Percentiles rank a stretch among this genome's conserved stretches.
phyloP scores from a whole-genome alignment of 2,113 vertebrate genomes.

The Nycticryphes semicollaris region DNA sequence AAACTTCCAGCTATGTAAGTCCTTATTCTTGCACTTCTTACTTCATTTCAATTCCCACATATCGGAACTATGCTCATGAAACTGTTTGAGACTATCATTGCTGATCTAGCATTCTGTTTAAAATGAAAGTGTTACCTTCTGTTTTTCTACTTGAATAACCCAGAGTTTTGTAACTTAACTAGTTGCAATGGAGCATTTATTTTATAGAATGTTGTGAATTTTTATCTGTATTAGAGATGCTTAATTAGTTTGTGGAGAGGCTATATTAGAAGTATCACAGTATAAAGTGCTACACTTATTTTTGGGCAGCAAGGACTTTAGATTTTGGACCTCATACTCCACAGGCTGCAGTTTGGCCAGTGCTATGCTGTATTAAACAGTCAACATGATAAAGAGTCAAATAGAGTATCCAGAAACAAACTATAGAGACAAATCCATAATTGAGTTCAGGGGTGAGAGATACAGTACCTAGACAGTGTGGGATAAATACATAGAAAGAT shows the following conservation, averaged over 20 bases:
- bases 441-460: background rate
- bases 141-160: background rate
- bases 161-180: background rate
- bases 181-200: background rate
- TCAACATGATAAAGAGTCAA: fast-evolving
- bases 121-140: background rate
- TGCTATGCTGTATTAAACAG: background rate
- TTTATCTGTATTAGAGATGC: background rate
- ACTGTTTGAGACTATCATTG: background rate
- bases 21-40: background rate
- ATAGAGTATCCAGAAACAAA: background rate
- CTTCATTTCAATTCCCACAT: background rate
- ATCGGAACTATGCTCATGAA: background rate
- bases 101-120: background rate
- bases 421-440: background rate
- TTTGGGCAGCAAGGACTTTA: background rate
- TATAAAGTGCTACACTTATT: background rate
- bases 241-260: background rate
- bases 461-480: background rate
- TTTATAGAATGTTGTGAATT: background rate
- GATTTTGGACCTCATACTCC: background rate
- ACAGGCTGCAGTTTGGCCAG: background rate
- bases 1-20: background rate
- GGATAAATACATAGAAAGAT: background rate
- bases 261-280: background rate